Evolutionary conservation across 1,140 invertebrate genomes (phyloP).

Genomic region (Diorhabda sublineata): DNA sequence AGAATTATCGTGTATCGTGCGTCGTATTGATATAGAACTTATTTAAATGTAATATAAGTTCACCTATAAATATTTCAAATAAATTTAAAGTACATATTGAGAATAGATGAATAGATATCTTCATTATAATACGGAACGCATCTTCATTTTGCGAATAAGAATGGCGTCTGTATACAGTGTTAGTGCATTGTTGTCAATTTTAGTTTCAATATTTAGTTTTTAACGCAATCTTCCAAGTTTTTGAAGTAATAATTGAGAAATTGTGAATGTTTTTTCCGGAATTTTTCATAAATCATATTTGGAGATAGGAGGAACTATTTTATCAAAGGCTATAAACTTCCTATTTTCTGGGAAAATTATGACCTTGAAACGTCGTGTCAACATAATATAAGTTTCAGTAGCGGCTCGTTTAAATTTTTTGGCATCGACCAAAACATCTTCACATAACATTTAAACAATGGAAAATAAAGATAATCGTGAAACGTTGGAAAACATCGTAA

Average conservation of each 20-base stretch:
- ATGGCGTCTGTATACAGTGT: slow-evolving; percentile 26
- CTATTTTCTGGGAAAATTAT: slow-evolving; percentile 27
- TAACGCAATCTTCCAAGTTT: slow-evolving; percentile 19
- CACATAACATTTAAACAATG: background rate
- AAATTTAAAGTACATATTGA: background rate
- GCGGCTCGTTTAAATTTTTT: slow-evolving; percentile 30
- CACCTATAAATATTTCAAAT: background rate
- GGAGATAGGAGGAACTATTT: background rate
- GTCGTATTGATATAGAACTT: too few relatives aligned
- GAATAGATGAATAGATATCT: background rate
- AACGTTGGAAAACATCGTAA: slow-evolving; percentile 43
- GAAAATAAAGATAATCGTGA: slow-evolving; percentile 28
- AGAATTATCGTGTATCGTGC: too few relatives aligned
- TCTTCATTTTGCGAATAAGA: background rate
- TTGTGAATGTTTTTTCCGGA: slow-evolving; percentile 1
- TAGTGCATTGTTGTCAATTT: slow-evolving; percentile 44
- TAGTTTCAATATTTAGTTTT: slow-evolving; percentile 32
- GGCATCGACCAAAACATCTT: too few relatives aligned
- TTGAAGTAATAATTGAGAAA: slow-evolving; percentile 7
- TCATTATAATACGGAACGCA: background rate
- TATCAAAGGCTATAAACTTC: slow-evolving; percentile 8
- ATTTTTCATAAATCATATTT: slow-evolving; percentile 20
- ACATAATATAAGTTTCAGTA: slow-evolving; percentile 31
- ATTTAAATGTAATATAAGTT: too few relatives aligned
- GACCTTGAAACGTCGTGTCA: slow-evolving; percentile 46